Evolutionary conservation across 2,888 invertebrate species (phyloP).

Genomic region (Caenorhabditis japonica): DNA sequence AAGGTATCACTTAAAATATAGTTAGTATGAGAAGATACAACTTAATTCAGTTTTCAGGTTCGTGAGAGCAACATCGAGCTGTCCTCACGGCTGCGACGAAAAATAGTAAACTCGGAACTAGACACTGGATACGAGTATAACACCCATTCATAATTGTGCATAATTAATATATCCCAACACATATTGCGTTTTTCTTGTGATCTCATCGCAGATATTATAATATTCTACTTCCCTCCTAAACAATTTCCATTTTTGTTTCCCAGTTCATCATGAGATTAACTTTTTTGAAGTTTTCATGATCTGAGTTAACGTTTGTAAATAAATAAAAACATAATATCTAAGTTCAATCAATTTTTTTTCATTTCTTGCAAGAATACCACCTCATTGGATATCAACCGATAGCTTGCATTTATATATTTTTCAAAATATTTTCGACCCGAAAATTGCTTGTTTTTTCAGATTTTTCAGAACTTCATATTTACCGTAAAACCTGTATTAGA

Average conservation of each 20-base stretch:
- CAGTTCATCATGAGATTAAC: too few relatives aligned
- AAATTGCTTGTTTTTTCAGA: too few relatives aligned
- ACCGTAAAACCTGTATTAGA: too few relatives aligned
- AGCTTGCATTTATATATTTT: too few relatives aligned
- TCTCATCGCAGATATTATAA: constrained; percentile 32
- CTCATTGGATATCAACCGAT: too few relatives aligned
- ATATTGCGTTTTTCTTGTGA: constrained; percentile 48
- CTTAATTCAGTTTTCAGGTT: constrained; percentile 43
- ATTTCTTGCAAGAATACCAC: too few relatives aligned
- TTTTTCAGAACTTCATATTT: too few relatives aligned
- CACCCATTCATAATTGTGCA: constrained; percentile 30
- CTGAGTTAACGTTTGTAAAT: too few relatives aligned
- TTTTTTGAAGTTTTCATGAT: too few relatives aligned
- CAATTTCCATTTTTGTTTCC: not conserved
- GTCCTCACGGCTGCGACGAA: constrained; percentile 41
- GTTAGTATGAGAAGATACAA: not conserved
- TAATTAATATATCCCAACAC: constrained; percentile 20
- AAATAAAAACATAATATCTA: too few relatives aligned
- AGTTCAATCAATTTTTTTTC: too few relatives aligned
- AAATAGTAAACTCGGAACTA: constrained; percentile 39
- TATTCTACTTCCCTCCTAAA: not conserved
- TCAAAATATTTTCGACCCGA: too few relatives aligned
- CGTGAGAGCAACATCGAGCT: constrained; percentile 51
- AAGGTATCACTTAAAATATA: constrained; percentile 29
- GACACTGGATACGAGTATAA: constrained; percentile 53